These are phyloP conservation scores for Mirza zaza DNA, from an alignment of 2,113 vertebrate genomes.

Conservation along the genomic window DNA sequence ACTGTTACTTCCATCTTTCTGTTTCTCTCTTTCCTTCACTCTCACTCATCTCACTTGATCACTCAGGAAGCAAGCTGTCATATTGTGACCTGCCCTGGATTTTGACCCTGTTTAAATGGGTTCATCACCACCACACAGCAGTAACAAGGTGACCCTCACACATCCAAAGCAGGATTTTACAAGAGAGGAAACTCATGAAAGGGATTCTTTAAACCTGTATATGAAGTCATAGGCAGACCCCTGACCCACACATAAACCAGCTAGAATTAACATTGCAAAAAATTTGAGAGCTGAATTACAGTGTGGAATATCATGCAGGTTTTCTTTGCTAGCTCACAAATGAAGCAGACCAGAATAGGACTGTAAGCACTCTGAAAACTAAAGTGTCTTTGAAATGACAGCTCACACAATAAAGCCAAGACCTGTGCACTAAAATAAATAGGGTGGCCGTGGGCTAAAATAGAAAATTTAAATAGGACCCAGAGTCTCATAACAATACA, in stretches of 20 bases:
- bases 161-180: background rate
- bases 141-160: background rate
- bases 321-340: slow-evolving; percentile 9
- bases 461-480: background rate
- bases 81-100: background rate
- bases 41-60: background rate
- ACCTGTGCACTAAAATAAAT: background rate
- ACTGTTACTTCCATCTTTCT: background rate
- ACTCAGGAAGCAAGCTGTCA: background rate
- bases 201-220: background rate
- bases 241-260: background rate
- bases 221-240: background rate
- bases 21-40: background rate
- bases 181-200: background rate
- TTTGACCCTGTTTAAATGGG: background rate
- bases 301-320: background rate
- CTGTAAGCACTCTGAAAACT: background rate
- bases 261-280: background rate
- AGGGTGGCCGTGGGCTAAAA: background rate
- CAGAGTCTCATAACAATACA: background rate
- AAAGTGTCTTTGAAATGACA: slow-evolving; percentile 24
- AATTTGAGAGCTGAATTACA: background rate
- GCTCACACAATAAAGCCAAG: slow-evolving; percentile 3
- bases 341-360: background rate
- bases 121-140: background rate